phyloP scores from a whole-genome alignment of 2,888 invertebrate species.

The Plebejus argus region DNA sequence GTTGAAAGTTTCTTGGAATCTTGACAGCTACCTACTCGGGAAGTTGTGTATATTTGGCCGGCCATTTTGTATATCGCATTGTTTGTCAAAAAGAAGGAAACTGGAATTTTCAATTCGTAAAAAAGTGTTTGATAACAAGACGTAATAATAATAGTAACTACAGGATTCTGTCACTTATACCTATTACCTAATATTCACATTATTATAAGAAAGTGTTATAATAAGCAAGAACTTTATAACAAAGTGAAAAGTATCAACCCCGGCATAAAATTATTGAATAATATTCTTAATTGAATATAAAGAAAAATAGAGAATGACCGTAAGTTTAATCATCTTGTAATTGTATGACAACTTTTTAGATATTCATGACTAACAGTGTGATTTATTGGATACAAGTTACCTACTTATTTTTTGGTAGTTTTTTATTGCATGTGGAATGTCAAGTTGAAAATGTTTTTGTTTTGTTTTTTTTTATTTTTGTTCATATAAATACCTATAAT shows the following conservation, averaged over 20 bases:
- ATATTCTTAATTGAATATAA: background rate
- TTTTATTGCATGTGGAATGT: no score
- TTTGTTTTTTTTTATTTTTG: no score
- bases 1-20: background rate
- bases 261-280: background rate
- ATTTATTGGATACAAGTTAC: background rate
- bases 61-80: constrained; percentile 72
- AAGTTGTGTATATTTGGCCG: constrained; percentile 53
- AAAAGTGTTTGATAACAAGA: background rate
- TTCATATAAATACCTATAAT: no score
- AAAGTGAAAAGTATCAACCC: background rate
- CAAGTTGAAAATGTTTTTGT: no score
- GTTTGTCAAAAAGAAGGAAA: constrained; percentile 56
- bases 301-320: constrained; percentile 31
- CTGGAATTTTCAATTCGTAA: constrained; percentile 50
- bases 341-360: no score
- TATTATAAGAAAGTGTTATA: background rate
- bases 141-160: background rate
- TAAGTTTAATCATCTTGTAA: constrained; percentile 4
- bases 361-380: background rate
- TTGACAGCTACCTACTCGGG: constrained; percentile 42
- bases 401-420: no score
- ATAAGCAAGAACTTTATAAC: background rate
- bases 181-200: no score
- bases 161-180: background rate